These are phyloP conservation scores for Hippopotamus amphibius DNA, from an alignment of 2,113 vertebrate species.

Conservation along the genomic window DNA sequence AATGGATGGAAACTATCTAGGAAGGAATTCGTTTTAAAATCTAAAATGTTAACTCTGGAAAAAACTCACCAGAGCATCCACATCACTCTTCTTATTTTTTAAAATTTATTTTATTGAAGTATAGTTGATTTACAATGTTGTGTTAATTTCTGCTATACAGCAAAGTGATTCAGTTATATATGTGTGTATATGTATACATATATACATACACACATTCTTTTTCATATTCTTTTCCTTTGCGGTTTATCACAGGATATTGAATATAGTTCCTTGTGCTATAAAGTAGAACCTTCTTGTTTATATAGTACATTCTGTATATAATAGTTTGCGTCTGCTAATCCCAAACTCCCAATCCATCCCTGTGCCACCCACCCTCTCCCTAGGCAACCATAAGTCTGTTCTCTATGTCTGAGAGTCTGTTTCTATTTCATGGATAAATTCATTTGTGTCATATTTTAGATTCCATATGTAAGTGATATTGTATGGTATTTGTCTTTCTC, in stretches of 20 bases:
- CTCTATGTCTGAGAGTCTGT: not conserved
- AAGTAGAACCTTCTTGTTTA: not conserved
- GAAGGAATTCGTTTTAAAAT: constrained; percentile 13
- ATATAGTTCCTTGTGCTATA: not conserved
- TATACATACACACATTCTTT: not conserved
- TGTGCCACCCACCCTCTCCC: not conserved
- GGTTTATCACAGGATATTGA: not conserved
- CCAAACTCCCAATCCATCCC: not conserved
- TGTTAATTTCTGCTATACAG: not conserved
- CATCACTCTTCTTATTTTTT: not conserved
- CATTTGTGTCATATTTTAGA: not conserved
- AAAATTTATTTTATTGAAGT: not conserved
- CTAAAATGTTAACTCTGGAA: not conserved
- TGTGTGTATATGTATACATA: not conserved
- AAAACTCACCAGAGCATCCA: not conserved
- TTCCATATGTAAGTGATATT: not conserved
- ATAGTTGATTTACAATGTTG: not conserved
- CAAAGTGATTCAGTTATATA: not conserved
- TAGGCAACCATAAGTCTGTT: not conserved
- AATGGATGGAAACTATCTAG: not conserved
- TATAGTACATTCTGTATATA: not conserved
- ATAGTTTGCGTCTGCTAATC: not conserved
- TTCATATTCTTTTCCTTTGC: not conserved
- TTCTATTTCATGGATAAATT: not conserved
- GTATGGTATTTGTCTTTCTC: not conserved